These are phyloP conservation scores for Channa striata DNA, from an alignment of 2,797 vertebrate species.

Conservation along the genomic window DNA sequence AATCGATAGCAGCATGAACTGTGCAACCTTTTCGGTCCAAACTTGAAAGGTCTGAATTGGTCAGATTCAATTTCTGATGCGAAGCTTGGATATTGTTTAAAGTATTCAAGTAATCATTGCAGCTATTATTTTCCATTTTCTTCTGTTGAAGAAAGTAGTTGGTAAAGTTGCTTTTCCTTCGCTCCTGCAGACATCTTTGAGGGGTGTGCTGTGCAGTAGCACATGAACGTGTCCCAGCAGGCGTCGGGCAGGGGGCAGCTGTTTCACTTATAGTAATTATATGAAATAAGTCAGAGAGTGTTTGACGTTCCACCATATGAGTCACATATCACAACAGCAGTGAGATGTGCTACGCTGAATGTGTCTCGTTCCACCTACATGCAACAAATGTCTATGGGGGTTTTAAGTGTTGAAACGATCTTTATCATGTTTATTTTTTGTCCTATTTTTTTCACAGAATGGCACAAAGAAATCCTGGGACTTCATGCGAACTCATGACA, in stretches of 20 bases:
- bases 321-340: not conserved
- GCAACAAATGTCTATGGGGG: not conserved
- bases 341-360: not conserved
- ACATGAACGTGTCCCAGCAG: conserved; percentile 22
- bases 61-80: too few species aligned
- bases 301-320: conserved; percentile 9
- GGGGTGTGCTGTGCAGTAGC: conserved; percentile 18
- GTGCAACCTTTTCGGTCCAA: too few species aligned
- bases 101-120: not conserved
- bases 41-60: not conserved
- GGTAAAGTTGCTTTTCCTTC: not conserved
- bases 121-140: too few species aligned
- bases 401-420: not conserved
- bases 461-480: conserved; percentile 93
- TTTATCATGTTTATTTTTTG: conserved; percentile 35
- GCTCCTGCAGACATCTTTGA: conserved; percentile 34
- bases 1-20: not conserved
- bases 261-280: conserved; percentile 4
- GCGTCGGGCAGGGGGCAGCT: not conserved
- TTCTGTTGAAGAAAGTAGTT: too few species aligned
- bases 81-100: not conserved
- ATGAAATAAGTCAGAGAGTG: conserved; percentile 16
- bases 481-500: conserved; percentile 94
- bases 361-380: not conserved
- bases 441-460: conserved; percentile 85